phyloP scores from a whole-genome alignment of 2,888 invertebrate genomes.

The Asteroscopus sphinx region DNA sequence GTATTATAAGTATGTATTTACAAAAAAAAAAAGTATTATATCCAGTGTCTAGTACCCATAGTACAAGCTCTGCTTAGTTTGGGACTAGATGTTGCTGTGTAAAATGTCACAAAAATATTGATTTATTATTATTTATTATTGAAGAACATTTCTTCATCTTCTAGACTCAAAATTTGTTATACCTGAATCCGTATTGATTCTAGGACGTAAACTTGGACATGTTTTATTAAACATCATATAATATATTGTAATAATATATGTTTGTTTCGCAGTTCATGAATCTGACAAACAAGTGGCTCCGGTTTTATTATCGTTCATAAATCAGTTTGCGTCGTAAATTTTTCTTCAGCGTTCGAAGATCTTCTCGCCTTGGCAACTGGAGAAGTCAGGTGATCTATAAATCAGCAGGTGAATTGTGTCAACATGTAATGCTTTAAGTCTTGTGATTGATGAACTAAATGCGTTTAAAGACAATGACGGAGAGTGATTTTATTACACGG shows the following conservation, averaged over 20 bases:
- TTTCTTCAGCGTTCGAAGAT: conserved; percentile 64
- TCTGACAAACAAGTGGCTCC: conserved; percentile 64
- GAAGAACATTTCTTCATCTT: too few relatives aligned
- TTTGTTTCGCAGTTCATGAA: conserved; percentile 49
- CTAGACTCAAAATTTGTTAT: background rate
- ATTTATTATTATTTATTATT: too few relatives aligned
- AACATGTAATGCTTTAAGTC: conserved; percentile 50
- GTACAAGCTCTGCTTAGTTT: too few relatives aligned
- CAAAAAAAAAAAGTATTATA: too few relatives aligned
- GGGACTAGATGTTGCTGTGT: too few relatives aligned
- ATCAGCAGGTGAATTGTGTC: conserved; percentile 68
- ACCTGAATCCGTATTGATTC: conserved; percentile 10
- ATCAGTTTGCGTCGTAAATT: conserved; percentile 70
- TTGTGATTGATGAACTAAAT: conserved; percentile 50
- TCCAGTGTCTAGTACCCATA: too few relatives aligned
- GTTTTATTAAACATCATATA: conserved; percentile 29
- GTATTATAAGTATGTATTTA: too few relatives aligned
- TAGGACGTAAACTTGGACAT: conserved; percentile 9
- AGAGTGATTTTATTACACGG: conserved; percentile 36
- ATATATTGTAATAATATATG: conserved; percentile 42
- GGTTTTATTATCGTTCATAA: conserved; percentile 70
- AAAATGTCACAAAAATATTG: too few relatives aligned
- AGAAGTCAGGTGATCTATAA: conserved; percentile 77
- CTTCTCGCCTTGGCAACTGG: conserved; percentile 75
- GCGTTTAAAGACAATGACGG: conserved; percentile 47